Base-by-base conservation (phyloP, 2,888 invertebrate species). In the Blastobasis adustella region DNA sequence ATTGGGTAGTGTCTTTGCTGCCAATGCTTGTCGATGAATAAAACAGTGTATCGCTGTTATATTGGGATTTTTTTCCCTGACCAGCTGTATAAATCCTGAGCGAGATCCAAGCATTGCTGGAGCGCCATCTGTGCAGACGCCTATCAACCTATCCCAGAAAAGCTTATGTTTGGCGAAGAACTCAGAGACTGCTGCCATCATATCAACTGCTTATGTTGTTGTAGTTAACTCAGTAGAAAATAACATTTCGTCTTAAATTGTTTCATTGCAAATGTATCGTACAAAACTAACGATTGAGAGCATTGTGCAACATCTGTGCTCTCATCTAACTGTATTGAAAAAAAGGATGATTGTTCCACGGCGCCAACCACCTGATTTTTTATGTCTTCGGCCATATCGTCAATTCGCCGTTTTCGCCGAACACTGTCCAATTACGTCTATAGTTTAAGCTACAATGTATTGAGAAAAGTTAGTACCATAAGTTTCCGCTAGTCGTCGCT, bases 61-160 rank as follows among this genome's bases (percentile, higher is more conserved):
- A n/a, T 47, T 41, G 5, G 37, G 46, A 5, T 10, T 58, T 42
- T 55, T 54, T 47, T 46, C 37, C 23, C 37, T 46, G 36, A 61
- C 49, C 45, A 58, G 52, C 37, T 52, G 43, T 39, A 53, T 46
- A 5, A 63, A 57, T 5, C 63, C 62, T 36, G 62, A 63, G 37
- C 59, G 62, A 50, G 55, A 59, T 44, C 63, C 63, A 46, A 63
- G 49, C 61, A 64, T 57, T 48, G 58, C 59, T 6, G 63, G 61
- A 58, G 61, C 61, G 45, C 62, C 61, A 39, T 67, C 60, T 49
- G 62, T 64, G 54, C 60, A 62, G 6, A 65, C 46, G n/a, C 54
- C 61, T 10, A 57, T 53, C 39, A 63, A 54, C 36, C 60, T 65
- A 37, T 63, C 46, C 66, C 60, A 67, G 50, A 46, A 48, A 44